Conservation (phyloP, 2,113 vertebrate species). For the Corynorhinus townsendii region DNA sequence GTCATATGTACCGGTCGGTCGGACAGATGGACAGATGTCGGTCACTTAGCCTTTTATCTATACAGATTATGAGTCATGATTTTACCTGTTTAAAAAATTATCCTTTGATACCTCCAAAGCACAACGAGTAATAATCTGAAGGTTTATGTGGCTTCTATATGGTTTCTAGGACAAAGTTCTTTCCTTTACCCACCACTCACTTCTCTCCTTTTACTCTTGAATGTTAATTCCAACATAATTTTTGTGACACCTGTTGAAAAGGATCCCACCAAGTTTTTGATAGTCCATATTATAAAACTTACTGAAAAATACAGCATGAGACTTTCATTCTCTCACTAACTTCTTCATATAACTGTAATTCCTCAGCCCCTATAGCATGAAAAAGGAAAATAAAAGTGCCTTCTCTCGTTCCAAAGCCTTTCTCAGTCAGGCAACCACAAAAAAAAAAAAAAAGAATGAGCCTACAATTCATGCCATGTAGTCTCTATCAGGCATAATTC, state of each 20-base stretch:
- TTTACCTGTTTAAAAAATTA: background rate
- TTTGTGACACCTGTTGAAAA: background rate
- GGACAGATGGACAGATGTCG: too few relatives aligned
- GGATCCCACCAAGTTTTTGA: background rate
- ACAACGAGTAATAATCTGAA: background rate
- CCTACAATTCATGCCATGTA: conserved; percentile 5
- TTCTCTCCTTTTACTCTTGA: background rate
- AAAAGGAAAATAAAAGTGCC: conserved; percentile 12
- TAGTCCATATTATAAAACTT: background rate
- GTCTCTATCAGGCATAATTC: background rate
- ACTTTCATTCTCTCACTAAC: background rate
- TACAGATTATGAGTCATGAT: background rate
- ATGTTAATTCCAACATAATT: background rate
- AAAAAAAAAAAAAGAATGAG: background rate
- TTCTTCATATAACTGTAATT: background rate
- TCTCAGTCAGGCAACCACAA: background rate
- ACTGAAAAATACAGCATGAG: background rate
- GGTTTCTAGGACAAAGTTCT: background rate
- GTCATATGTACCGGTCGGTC: too few relatives aligned
- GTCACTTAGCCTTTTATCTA: too few relatives aligned
- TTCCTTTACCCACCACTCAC: background rate
- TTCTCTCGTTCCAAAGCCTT: conserved; percentile 7
- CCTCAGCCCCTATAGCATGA: background rate
- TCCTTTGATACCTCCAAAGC: background rate
- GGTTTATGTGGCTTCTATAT: background rate